Conservation (phyloP, 2,113 vertebrate genomes). For the Neodontobutis hainanensis region DNA sequence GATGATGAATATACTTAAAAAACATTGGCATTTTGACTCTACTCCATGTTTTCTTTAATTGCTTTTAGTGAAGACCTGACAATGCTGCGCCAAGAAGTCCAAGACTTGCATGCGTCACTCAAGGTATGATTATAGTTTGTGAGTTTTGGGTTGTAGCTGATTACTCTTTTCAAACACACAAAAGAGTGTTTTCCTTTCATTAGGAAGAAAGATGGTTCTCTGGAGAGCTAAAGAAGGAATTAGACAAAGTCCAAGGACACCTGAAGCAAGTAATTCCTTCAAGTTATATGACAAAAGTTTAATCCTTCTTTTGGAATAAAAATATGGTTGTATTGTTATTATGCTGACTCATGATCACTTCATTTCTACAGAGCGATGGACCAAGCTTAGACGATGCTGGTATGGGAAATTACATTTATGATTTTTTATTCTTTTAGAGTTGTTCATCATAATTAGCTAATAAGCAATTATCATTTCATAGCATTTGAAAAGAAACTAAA, state of each 20-base stretch:
- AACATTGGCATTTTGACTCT: no score
- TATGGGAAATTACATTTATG: conserved; percentile 52
- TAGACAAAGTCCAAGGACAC: conserved; percentile 97
- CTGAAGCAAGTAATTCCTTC: conserved; percentile 97
- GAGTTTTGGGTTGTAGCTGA: no score
- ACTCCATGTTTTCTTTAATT: neutral
- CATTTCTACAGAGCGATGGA: conserved; percentile 84
- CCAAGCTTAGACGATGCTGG: conserved; percentile 83
- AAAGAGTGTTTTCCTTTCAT: conserved; percentile 15
- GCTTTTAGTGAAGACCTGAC: conserved; percentile 86
- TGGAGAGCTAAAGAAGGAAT: conserved; percentile 97
- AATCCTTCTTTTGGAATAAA: neutral
- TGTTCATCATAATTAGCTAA: conserved; percentile 21
- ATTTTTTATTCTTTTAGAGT: neutral
- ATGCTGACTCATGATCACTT: conserved; percentile 17
- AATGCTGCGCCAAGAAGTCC: conserved; percentile 92
- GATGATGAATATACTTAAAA: neutral
- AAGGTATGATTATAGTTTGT: conserved; percentile 80
- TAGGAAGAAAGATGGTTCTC: conserved; percentile 99
- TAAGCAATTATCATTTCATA: conserved; percentile 55
- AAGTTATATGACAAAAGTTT: conserved; percentile 44
- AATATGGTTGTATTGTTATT: neutral
- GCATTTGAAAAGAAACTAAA: conserved; percentile 90
- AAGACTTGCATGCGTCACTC: conserved; percentile 92
- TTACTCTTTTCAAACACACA: neutral